Percentiles rank a stretch among this genome's conserved stretches.
phyloP scores from a whole-genome alignment of 2,113 vertebrate species.

The Prionailurus bengalensis region DNA sequence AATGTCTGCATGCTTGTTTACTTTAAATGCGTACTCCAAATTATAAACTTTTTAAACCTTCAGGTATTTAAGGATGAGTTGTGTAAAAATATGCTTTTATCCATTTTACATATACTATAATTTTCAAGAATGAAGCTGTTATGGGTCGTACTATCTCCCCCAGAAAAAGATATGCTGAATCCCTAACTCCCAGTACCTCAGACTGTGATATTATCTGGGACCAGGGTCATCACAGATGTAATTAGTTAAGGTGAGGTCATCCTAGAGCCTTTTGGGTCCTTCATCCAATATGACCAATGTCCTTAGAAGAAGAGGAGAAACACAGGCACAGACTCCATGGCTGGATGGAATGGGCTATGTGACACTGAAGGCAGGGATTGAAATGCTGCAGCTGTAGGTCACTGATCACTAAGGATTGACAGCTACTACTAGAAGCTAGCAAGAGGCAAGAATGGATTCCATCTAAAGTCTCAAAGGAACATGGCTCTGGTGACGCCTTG shows the following conservation, averaged over 20 bases:
- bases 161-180: not conserved
- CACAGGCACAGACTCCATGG: not conserved
- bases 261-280: not conserved
- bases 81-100: slow-evolving; percentile 9
- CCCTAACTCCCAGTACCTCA: not conserved
- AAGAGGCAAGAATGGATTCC: not conserved
- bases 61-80: slow-evolving; percentile 6
- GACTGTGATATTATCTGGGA: slow-evolving; percentile 45
- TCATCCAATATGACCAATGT: not conserved
- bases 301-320: not conserved
- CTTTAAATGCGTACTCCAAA: not conserved
- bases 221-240: not conserved
- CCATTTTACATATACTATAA: slow-evolving; percentile 23
- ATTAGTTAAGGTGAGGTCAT: not conserved
- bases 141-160: not conserved
- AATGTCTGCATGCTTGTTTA: slow-evolving; percentile 1
- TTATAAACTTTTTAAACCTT: not conserved
- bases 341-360: not conserved
- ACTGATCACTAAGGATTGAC: not conserved
- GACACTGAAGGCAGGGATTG: not conserved
- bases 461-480: not conserved
- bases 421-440: not conserved
- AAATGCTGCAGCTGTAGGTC: not conserved
- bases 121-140: slow-evolving; percentile 42
- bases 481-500: not conserved